Base-by-base conservation (phyloP, 2,888 invertebrate species). In the Papilio protenor region DNA sequence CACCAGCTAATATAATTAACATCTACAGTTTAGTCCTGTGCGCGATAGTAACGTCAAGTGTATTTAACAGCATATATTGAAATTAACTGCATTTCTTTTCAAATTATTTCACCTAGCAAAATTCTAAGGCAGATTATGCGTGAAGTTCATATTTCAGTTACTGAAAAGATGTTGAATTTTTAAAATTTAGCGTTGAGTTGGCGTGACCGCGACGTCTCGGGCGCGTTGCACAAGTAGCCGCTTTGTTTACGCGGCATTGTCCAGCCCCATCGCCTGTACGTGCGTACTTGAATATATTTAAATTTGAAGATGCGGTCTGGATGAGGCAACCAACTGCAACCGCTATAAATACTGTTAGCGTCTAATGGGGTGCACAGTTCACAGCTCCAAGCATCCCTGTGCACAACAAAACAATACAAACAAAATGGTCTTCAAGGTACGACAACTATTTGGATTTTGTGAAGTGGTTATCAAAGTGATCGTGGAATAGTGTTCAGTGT, bases 261-360 rank as follows among this genome's bases (percentile, higher is more conserved):
- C 93, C 93, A 90, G 88, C 82, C 85, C 87, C 87, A 90, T 92
- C 90, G 86, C 87, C 86, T 80, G 92, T 94, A 94, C 94, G 94
- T 94, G 94, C 92, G 94, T 94, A 93, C 94, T 94, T 94, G 94
- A 94, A 91, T 91, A 93, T 94, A 94, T 94, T 94, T 90, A 94
- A 94, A 94, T 94, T 94, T 93, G 93, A 91, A 94, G 94, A 94
- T 93, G 92, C 91, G 89, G 87, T 90, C 90, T 89, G 94, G 93
- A 92, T 94, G 93, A 91, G 83, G 94, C 94, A 94, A 94, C 89
- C 86, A 81, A 76, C 84, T 85, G 84, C 83, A 81, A 85, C 87
- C 82, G 89, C 88, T 94, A 94, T 94, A 94, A 91, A 94, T 92
- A 87, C 89, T 81, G 90, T 87, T 88, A 88, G 90, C 83, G 80